Base-by-base conservation (phyloP, 2,797 vertebrate species). In the Onychomys leucogaster region DNA sequence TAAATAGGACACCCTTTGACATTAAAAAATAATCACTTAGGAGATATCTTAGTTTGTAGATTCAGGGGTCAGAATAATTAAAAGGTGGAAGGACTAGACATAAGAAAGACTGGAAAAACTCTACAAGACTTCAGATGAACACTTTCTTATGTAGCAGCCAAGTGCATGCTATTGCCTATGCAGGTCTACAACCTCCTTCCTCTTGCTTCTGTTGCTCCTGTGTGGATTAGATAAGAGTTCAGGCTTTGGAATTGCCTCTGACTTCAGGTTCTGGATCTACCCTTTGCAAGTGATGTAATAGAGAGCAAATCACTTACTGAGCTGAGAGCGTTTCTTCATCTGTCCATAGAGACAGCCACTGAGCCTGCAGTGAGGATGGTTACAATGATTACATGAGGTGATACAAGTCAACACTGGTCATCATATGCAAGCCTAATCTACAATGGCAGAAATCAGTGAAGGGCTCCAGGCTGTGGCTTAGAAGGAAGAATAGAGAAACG, bases 11-110 rank as follows among this genome's bases (percentile, higher is more conserved):
- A 78, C 0, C 83, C 25, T 80, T 59, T 93, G 73, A 94, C 77
- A 89, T 19, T 52, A 59, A 89, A 93, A 63, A 21, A 85, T 90
- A 59, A 32, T 46, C 43, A 83, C 32, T 89, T 77, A 92, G 43
- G 95, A 43, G n/a, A 6, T 49, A 34, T 82, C 27, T 65, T 69
- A 67, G 80, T 2, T 34, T 46, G 12, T 0, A 92, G 82, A 29
- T 6, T 87, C 46, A 19, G 87, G 76, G 37, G 37, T 93, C 32
- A 29, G 46, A 86, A 29, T 81, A 67, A 65, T 77, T 84, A n/a
- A 32, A 71, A 67, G 32, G 29, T 52, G 11, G 6, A 21, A 41
- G 52, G 23, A 71, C 83, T 80, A 71, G 9, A 92, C 6, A 23
- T 32, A 77, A 88, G 1, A 81, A 6, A 88, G 34, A 71, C 6